Conservation (phyloP, 2,888 invertebrate species). For the Glaucopsyche alexis region DNA sequence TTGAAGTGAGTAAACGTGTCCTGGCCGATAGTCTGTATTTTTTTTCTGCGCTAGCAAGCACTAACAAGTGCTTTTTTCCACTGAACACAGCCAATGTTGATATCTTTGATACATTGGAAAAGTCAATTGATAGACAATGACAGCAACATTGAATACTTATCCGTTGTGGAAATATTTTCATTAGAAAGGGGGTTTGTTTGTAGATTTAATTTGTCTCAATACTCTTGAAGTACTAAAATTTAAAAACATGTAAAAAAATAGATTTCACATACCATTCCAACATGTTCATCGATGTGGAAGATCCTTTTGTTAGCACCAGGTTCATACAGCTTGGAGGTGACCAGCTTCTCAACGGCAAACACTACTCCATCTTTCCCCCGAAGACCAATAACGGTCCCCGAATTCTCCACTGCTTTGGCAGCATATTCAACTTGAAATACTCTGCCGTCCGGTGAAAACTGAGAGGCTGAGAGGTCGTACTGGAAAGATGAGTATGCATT, state of each 20-base stretch:
- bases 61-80: no score
- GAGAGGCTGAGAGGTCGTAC: conserved; percentile 99
- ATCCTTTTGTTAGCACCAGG: conserved; percentile 94
- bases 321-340: conserved; percentile 96
- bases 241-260: neutral
- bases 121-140: no score
- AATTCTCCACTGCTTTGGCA: conserved; percentile 98
- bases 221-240: no score
- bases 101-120: no score
- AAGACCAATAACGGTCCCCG: conserved; percentile 97
- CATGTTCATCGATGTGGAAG: conserved; percentile 94
- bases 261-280: conserved; percentile 88
- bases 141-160: no score
- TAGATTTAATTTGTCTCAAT: no score
- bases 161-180: no score
- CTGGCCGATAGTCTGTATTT: no score
- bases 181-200: no score
- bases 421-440: conserved; percentile 99
- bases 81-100: no score
- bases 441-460: conserved; percentile 99
- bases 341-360: conserved; percentile 97
- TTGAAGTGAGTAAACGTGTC: no score
- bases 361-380: conserved; percentile 98
- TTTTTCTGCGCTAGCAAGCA: no score
- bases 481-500: conserved; percentile 67